Conservation (phyloP, 2,888 invertebrate genomes). For the Macrophya alboannulata region DNA sequence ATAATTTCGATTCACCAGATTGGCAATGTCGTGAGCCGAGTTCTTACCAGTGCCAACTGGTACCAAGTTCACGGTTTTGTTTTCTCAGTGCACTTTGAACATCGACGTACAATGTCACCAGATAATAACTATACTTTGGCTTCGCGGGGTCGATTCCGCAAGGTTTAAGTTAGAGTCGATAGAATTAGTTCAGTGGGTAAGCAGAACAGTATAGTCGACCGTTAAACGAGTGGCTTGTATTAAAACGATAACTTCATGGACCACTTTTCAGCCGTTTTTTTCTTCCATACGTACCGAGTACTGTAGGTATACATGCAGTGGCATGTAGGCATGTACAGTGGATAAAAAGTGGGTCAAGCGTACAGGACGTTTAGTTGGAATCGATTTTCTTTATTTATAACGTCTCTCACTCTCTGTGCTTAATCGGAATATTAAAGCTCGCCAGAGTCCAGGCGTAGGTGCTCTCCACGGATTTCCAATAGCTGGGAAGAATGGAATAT, state of each 20-base stretch:
- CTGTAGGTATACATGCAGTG: background rate
- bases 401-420: background rate
- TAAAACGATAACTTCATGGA: background rate
- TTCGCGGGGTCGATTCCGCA: background rate
- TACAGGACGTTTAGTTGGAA: slow-evolving; percentile 36
- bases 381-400: slow-evolving; percentile 42
- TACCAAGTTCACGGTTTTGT: slow-evolving; percentile 16
- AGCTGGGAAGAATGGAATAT: background rate
- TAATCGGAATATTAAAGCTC: slow-evolving; percentile 13
- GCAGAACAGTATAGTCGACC: background rate
- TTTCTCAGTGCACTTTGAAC: background rate
- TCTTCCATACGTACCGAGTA: background rate
- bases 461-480: background rate
- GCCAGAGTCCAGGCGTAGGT: background rate
- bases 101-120: background rate
- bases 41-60: slow-evolving; percentile 14
- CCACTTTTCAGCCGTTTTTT: background rate
- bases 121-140: background rate
- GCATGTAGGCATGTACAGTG: background rate
- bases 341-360: slow-evolving; percentile 26
- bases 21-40: background rate
- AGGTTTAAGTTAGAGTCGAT: background rate
- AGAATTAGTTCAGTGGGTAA: background rate
- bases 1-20: background rate
- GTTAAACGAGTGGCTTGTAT: background rate